Conservation (phyloP, 2,888 invertebrate species). For the Sinopyrophorus schimmeli region DNA sequence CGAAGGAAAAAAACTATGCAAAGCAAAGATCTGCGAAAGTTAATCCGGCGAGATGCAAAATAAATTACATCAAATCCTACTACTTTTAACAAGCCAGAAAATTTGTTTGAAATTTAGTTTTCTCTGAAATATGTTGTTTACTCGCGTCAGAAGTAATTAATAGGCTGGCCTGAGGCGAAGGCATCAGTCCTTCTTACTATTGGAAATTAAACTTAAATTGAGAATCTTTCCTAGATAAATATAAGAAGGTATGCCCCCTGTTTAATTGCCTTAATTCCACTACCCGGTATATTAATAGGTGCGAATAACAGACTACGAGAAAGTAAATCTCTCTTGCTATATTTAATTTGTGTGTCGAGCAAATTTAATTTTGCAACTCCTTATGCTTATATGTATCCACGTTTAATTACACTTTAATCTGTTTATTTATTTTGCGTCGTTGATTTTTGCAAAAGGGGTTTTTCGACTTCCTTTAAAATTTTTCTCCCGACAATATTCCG, state of each 20-base stretch:
- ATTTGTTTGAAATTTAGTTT: conserved; percentile 51
- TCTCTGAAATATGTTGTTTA: conserved; percentile 53
- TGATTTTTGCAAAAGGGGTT: too few species aligned
- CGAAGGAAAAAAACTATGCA: too few species aligned
- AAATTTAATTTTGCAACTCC: conserved; percentile 12
- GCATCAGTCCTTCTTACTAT: conserved; percentile 43
- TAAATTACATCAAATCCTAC: conserved; percentile 47
- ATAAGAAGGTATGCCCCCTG: conserved; percentile 41
- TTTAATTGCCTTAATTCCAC: conserved; percentile 32
- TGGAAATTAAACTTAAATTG: conserved; percentile 50
- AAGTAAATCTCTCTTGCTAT: conserved; percentile 4
- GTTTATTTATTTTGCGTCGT: too few species aligned
- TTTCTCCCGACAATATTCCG: too few species aligned
- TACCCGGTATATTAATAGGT: conserved; percentile 19
- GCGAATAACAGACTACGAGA: neutral
- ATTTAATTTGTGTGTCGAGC: conserved; percentile 11
- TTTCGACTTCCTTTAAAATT: too few species aligned
- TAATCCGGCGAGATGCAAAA: too few species aligned
- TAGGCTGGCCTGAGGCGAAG: conserved; percentile 46
- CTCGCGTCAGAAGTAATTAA: conserved; percentile 48
- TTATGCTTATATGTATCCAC: conserved; percentile 12
- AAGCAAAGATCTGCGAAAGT: too few species aligned
- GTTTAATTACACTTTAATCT: too few species aligned
- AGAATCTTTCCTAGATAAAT: conserved; percentile 48
- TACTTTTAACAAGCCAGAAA: conserved; percentile 50